These are phyloP conservation scores for Crotalus horridus DNA, from an alignment of 2,113 vertebrate genomes.

Conservation along the genomic window DNA sequence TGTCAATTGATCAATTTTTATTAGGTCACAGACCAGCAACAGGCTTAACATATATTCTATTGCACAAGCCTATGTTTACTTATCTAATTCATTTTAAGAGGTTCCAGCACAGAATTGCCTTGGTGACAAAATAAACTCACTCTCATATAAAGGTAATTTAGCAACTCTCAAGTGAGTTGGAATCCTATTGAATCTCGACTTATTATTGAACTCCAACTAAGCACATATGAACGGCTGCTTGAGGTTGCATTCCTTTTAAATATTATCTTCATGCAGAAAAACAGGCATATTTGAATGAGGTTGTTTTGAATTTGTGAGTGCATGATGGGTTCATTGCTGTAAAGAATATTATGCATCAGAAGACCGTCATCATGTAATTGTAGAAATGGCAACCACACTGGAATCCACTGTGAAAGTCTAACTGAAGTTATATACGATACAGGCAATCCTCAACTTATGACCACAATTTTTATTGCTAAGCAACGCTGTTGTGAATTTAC, in stretches of 20 bases:
- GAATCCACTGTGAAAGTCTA: neutral
- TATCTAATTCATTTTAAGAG: slow-evolving; percentile 49
- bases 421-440: neutral
- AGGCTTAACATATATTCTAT: slow-evolving; percentile 51
- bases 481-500: no score
- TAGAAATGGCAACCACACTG: rapidly evolving
- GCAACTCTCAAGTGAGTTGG: neutral
- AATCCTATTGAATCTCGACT: neutral
- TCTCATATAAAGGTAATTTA: slow-evolving; percentile 6
- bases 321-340: neutral
- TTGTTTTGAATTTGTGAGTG: neutral
- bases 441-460: neutral
- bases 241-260: neutral
- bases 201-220: neutral
- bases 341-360: neutral
- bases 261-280: neutral
- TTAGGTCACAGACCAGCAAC: neutral
- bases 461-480: neutral
- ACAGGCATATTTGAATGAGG: neutral
- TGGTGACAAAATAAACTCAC: slow-evolving; percentile 48
- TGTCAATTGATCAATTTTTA: neutral
- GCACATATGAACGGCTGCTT: neutral
- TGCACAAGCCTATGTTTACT: slow-evolving; percentile 38
- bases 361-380: rapidly evolving
- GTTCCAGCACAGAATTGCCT: slow-evolving; percentile 51